phyloP scores from a whole-genome alignment of 2,113 vertebrate species.

The Fulmarus glacialis region DNA sequence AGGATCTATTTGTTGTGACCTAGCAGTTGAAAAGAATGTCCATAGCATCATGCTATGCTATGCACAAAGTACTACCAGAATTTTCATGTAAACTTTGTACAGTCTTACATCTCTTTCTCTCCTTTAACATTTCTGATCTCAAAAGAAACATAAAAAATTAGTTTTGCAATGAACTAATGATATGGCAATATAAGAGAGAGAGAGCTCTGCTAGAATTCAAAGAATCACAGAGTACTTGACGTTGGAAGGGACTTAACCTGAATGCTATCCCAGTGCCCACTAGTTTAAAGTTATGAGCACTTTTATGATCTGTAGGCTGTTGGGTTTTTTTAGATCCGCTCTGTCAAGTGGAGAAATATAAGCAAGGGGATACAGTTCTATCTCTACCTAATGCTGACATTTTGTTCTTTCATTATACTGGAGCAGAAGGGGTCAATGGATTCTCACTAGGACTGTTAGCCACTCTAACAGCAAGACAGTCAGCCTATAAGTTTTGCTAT shows the following conservation, averaged over 20 bases:
- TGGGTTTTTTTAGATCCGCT: background rate
- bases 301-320: background rate
- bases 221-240: background rate
- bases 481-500: background rate
- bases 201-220: background rate
- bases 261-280: background rate
- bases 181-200: background rate
- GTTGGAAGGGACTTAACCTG: background rate
- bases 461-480: background rate
- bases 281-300: background rate
- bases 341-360: background rate
- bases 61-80: background rate
- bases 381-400: background rate
- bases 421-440: background rate
- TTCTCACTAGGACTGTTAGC: background rate
- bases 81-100: background rate
- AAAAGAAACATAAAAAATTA: background rate
- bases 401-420: background rate
- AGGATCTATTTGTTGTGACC: background rate
- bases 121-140: background rate
- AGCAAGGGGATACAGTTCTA: background rate
- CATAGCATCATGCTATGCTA: background rate
- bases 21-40: background rate
- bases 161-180: background rate
- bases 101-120: background rate